Conservation (phyloP, 2,888 invertebrate genomes). For the Harmothoe impar region DNA sequence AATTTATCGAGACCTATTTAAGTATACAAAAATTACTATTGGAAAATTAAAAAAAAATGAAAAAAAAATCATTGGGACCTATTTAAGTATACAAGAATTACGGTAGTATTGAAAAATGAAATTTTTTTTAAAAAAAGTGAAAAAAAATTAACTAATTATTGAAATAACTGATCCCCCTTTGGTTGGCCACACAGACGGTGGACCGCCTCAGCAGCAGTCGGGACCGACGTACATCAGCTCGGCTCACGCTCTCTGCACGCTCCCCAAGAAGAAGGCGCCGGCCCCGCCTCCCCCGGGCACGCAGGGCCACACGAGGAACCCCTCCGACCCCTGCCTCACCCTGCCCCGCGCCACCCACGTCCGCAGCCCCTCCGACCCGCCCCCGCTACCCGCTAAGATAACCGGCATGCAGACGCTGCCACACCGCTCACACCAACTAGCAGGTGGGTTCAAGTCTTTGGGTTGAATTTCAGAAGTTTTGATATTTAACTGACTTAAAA, state of each 20-base stretch:
- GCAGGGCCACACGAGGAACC: constrained; percentile 75
- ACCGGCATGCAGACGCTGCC: background rate
- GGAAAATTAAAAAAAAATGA: no score
- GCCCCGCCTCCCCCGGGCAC: constrained; percentile 68
- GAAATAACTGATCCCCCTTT: no score
- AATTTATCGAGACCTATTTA: no score
- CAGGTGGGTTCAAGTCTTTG: constrained; percentile 51
- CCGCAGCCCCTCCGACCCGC: constrained; percentile 82
- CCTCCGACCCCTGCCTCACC: constrained; percentile 73
- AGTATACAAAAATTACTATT: no score
- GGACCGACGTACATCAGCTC: constrained; percentile 12
- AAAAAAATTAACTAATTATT: no score
- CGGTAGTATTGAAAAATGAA: no score
- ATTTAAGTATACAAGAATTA: no score
- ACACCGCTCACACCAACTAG: background rate
- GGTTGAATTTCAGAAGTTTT: no score
- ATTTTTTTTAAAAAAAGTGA: no score
- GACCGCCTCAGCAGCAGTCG: background rate
- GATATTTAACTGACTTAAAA: no score
- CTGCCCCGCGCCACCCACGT: constrained; percentile 73
- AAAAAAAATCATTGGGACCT: no score
- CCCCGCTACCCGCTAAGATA: constrained; percentile 73
- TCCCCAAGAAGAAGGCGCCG: constrained; percentile 68
- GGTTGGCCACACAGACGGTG: background rate
- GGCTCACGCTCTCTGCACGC: constrained; percentile 51